Base-by-base conservation (phyloP, 2,797 vertebrate species). In the Catamblyrhynchus diadema region DNA sequence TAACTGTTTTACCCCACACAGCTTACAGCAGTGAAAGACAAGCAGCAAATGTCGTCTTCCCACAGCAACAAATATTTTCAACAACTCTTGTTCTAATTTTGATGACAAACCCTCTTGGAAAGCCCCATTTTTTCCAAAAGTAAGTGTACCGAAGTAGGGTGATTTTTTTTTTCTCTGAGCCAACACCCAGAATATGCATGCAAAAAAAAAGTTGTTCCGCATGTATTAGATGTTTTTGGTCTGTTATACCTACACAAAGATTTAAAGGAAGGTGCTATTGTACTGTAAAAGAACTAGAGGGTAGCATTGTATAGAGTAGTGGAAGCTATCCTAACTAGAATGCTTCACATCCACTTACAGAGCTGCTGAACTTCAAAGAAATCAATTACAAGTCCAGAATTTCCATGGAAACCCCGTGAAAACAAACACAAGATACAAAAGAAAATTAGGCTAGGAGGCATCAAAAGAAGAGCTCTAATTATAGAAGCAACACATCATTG, bases 221-320 rank as follows among this genome's bases (percentile, higher is more conserved):
- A 10, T 47, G 8, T 61, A 6, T 54, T 87, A 85, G 65, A 47
- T 5, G 3, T 4, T 67, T 90, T 73, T 33, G 61, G 18, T 39
- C 30, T 81, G 27, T 70, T 82, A 71, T n/a, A 92, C 42, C 45
- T 67, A 16, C 41, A 71, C 30, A 54, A 60, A 45, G 28, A 81
- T 65, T 86, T 86, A 83, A 90, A 90, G 47, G 45, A 89, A 78
- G 62, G 59, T 96, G 95, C 69, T 94, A 90, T 96, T 90, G 92
- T 96, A 66, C 91, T 75, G 28, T 60, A 62, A 91, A 92, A 93
- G 80, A 94, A 95, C 92, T 96, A 96, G 96, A 95, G 92, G 95
- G 96, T 96, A 96, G 95, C 87, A 96, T 96, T 97, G 95, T 94
- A 97, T 89, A 96, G 75, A 75, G 24, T 70, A 94, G 84, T 28